A percentile compares a stretch with the other conserved stretches of the same genome.
These are phyloP conservation scores for Pelobates fuscus DNA, from an alignment of 2,113 vertebrate species.

Conservation along the genomic window DNA sequence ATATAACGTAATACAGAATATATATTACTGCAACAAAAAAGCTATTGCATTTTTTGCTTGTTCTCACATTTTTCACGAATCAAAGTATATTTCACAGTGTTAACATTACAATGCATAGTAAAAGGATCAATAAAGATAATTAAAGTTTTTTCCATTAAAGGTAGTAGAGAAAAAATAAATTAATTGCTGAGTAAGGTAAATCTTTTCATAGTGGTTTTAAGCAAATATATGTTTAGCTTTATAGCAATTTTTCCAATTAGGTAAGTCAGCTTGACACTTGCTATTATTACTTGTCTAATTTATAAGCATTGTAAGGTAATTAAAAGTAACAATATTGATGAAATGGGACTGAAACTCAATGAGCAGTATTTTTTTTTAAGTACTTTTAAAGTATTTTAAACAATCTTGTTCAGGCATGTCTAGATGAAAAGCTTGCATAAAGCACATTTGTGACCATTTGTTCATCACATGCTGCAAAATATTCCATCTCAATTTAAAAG, in stretches of 20 bases:
- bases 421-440: too few species aligned
- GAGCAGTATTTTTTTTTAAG: too few species aligned
- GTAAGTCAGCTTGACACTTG: constrained; percentile 11
- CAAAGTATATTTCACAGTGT: neutral
- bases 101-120: constrained; percentile 13
- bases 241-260: constrained; percentile 31
- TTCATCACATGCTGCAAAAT: too few species aligned
- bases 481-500: too few species aligned
- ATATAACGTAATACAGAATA: too few species aligned
- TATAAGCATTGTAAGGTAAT: neutral
- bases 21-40: too few species aligned
- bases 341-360: too few species aligned
- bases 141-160: constrained; percentile 35
- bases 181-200: constrained; percentile 38
- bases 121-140: constrained; percentile 43
- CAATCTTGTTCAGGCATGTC: too few species aligned
- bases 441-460: too few species aligned
- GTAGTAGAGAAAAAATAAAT: neutral
- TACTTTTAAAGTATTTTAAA: too few species aligned
- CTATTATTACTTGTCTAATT: constrained; percentile 30
- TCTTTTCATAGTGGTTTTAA: constrained; percentile 21
- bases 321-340: constrained; percentile 3
- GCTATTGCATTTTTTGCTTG: too few species aligned
- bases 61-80: too few species aligned
- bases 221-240: constrained; percentile 28